Percentiles rank a stretch among this genome's conserved stretches.
Evolutionary conservation across 2,797 vertebrate species (phyloP).

Genomic region (Syngnathus acus): DNA sequence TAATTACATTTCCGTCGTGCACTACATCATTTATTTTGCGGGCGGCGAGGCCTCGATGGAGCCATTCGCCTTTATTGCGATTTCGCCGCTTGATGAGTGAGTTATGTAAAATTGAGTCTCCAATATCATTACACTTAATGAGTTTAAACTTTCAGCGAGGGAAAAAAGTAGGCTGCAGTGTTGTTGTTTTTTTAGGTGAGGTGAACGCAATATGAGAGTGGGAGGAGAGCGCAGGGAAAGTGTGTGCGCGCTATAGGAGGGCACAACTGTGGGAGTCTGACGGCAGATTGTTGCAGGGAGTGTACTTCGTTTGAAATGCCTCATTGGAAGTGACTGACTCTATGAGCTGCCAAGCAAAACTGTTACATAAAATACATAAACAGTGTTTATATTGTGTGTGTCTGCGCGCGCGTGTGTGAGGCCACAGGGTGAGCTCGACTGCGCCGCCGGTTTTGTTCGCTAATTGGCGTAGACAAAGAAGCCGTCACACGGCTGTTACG

Average conservation of each 20-base stretch:
- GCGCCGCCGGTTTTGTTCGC: conserved; percentile 53
- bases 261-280: conserved; percentile 57
- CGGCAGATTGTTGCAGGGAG: conserved; percentile 41
- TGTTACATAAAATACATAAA: conserved; percentile 16
- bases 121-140: conserved; percentile 94
- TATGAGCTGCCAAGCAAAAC: conserved; percentile 14
- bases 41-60: conserved; percentile 89
- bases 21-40: conserved; percentile 97
- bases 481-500: conserved; percentile 58
- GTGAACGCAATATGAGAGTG: conserved; percentile 59
- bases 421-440: conserved; percentile 41
- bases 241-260: conserved; percentile 47
- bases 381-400: conserved; percentile 8
- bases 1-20: conserved; percentile 98
- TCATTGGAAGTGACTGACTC: neutral
- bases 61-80: conserved; percentile 97
- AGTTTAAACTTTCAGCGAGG: conserved; percentile 84
- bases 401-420: conserved; percentile 32
- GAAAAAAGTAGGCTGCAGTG: conserved; percentile 48
- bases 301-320: conserved; percentile 6
- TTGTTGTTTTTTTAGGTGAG: conserved; percentile 43
- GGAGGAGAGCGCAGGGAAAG: conserved; percentile 51
- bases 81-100: conserved; percentile 94
- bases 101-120: conserved; percentile 93
- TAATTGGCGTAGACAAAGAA: conserved; percentile 66